Conservation (phyloP, 2,113 vertebrate species). For the Callospermophilus lateralis region DNA sequence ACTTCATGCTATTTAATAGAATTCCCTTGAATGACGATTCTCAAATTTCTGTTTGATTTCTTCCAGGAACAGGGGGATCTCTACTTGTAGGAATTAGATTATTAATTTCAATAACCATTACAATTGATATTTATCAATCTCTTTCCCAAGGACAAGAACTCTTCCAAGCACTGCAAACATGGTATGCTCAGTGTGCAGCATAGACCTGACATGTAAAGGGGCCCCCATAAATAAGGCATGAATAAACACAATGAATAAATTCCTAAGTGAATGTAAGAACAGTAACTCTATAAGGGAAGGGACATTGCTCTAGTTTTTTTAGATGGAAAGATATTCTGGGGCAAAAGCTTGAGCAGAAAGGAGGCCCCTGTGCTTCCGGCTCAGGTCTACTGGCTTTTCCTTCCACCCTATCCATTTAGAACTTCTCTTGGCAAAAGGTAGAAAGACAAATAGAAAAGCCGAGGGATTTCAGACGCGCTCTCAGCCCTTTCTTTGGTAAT, state of each 20-base stretch:
- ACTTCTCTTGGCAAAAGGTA: constrained; percentile 19
- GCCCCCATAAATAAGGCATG: neutral
- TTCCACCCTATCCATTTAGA: neutral
- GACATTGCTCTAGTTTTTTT: neutral
- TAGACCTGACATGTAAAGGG: neutral
- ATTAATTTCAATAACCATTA: neutral
- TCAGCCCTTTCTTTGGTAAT: constrained; percentile 23
- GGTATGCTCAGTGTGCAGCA: neutral
- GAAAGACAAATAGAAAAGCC: neutral
- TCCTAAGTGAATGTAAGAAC: neutral
- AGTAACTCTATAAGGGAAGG: neutral
- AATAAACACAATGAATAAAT: neutral
- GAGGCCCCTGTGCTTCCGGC: neutral
- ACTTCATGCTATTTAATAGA: neutral
- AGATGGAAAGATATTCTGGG: neutral
- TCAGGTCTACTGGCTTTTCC: neutral
- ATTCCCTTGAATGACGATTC: neutral
- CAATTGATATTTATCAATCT: neutral
- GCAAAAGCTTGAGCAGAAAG: neutral
- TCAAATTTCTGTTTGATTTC: neutral
- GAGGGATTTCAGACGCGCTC: neutral
- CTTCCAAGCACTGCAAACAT: neutral
- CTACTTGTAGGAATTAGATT: neutral
- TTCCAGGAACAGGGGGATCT: neutral
- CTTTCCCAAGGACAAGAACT: neutral